Base-by-base conservation (phyloP, 2,797 vertebrate species). In the Pipistrellus kuhlii region DNA sequence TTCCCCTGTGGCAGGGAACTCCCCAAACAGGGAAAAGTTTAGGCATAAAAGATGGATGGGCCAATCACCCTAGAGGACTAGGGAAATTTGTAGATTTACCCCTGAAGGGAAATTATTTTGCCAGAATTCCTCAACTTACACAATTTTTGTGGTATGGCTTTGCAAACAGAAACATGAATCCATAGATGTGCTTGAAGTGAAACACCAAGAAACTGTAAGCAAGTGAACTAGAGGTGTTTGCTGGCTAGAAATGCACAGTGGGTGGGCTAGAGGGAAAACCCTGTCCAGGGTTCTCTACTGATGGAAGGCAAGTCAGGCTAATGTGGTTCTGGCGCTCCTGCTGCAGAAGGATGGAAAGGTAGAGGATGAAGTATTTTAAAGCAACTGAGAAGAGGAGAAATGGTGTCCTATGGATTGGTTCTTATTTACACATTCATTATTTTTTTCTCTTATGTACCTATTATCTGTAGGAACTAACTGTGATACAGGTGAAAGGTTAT, bases 141-240 rank as follows among this genome's bases (percentile, higher is more conserved):
- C n/a, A 90, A 76, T 11, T 77, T 93, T 96, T 96, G 84, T 95
- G 93, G 57, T 95, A 95, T 88, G 94, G 81, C 83, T 82, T 96
- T 94, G 48, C 41, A 80, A 89, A 83, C 9, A 89, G 72, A 97
- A 96, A 66, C 25, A 32, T 25, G 62, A 94, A 20, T 73, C 62
- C 15, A 48, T 85, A 82, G 41, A 89, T 64, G 38, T 82, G 71
- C 82, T 90, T 27, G 46, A 35, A 96, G 55, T 75, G 93, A 87
- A 95, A 62, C 38, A 85, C 6, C 30, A 48, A 48, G 64, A 78
- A 64, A 91, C 41, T 71, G 53, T 14, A 88, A 77, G 66, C 46
- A 89, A 51, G 35, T 75, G 27, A 86, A 69, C 2, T 55, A 18
- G 68, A 44, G 27, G 68, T 90, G 44, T 46, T 85, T 87, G 59